Conservation (phyloP, 2,888 invertebrate species). For the Xanthorhoe designata region DNA sequence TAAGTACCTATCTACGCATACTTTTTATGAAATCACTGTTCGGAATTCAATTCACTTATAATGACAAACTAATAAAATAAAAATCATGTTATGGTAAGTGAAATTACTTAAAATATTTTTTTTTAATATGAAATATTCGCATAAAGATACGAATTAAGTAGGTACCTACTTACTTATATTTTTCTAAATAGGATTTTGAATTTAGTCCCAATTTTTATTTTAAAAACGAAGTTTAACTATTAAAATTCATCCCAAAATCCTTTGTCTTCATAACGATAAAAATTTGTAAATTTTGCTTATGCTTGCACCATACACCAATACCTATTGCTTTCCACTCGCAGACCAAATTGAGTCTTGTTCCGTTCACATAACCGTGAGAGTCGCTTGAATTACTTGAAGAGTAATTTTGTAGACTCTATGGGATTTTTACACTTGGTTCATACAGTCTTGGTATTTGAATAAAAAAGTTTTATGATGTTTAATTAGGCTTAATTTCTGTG, state of each 20-base stretch:
- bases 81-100: no score
- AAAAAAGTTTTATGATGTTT: slow-evolving; percentile 26
- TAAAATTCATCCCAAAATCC: slow-evolving; percentile 6
- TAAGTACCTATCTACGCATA: no score
- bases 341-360: slow-evolving; percentile 58
- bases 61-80: no score
- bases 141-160: no score
- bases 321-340: slow-evolving; percentile 52
- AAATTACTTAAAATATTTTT: no score
- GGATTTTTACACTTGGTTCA: slow-evolving; percentile 64
- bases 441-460: slow-evolving; percentile 54
- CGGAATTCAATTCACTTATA: no score
- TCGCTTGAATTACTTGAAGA: slow-evolving; percentile 51
- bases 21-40: no score
- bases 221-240: no score
- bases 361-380: slow-evolving; percentile 60
- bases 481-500: slow-evolving; percentile 27
- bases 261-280: slow-evolving; percentile 31
- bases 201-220: no score
- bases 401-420: slow-evolving; percentile 82
- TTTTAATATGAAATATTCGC: no score
- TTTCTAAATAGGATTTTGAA: no score
- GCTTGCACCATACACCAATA: slow-evolving; percentile 70
- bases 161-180: no score
- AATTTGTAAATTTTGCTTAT: slow-evolving; percentile 53